phyloP scores from a whole-genome alignment of 2,113 vertebrate species.

The Oenanthe melanoleuca region DNA sequence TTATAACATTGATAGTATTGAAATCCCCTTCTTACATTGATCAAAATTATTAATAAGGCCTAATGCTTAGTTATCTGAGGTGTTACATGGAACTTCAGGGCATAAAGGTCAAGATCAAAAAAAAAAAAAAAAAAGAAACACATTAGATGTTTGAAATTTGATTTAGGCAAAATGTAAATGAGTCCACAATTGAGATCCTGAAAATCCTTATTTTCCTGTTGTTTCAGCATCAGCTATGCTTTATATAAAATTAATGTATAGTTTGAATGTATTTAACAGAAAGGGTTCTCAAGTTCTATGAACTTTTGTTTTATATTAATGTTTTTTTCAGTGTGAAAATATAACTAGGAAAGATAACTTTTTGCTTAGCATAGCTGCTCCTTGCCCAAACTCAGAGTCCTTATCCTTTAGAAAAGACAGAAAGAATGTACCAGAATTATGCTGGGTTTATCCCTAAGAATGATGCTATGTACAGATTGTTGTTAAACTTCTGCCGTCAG shows the following conservation, averaged over 20 bases:
- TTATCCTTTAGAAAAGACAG: not conserved
- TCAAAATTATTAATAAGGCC: not conserved
- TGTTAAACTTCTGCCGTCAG: not conserved
- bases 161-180: not conserved
- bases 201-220: not conserved
- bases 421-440: not conserved
- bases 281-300: not conserved
- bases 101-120: not conserved
- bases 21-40: not conserved
- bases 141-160: not conserved
- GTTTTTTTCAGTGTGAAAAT: not conserved
- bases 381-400: not conserved
- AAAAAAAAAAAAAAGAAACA: not conserved
- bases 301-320: not conserved
- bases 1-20: not conserved
- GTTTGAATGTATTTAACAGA: not conserved
- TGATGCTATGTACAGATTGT: accelerated
- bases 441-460: not conserved
- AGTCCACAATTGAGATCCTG: not conserved
- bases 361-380: not conserved
- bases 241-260: not conserved
- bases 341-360: not conserved
- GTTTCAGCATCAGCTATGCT: not conserved
- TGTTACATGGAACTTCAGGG: not conserved
- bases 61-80: not conserved